phyloP scores from a whole-genome alignment of 2,888 invertebrate genomes.

The Cataglyphis altisquamis region DNA sequence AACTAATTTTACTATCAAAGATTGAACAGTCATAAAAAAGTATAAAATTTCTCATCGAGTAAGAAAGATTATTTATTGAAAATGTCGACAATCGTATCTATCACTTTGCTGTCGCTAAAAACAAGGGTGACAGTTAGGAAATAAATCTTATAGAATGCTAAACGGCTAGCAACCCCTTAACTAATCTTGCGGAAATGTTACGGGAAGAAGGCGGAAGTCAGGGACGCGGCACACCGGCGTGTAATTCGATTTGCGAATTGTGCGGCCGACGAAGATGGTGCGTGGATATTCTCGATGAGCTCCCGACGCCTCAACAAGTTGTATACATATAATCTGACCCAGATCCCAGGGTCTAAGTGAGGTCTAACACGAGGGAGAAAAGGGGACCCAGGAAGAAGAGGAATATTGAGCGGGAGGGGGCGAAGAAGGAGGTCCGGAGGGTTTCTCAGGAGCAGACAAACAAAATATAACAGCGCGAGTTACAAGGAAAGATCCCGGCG shows the following conservation, averaged over 20 bases:
- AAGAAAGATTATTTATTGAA: background rate
- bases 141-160: background rate
- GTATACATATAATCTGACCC: constrained; percentile 83
- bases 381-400: constrained; percentile 63
- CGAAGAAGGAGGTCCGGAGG: constrained; percentile 70
- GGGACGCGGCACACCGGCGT: constrained; percentile 31
- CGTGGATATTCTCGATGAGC: constrained; percentile 67
- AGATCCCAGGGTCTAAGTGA: constrained; percentile 82
- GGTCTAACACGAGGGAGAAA: constrained; percentile 79
- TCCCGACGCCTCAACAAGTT: constrained; percentile 80
- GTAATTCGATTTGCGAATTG: constrained; percentile 76
- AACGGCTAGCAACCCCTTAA: background rate
- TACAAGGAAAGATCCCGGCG: constrained; percentile 80
- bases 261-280: constrained; percentile 56
- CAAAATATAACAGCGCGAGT: constrained; percentile 83
- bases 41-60: background rate
- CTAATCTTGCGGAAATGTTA: constrained; percentile 18
- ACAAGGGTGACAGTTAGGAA: background rate
- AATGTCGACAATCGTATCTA: background rate
- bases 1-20: background rate
- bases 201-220: constrained; percentile 18
- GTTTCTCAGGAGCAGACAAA: constrained; percentile 82
- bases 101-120: background rate
- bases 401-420: constrained; percentile 33
- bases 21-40: background rate